Evolutionary conservation across 2,888 invertebrate species (phyloP), one percentile per base, ranked within the genome.

Genomic region (Pyrochroa serraticornis): DNA sequence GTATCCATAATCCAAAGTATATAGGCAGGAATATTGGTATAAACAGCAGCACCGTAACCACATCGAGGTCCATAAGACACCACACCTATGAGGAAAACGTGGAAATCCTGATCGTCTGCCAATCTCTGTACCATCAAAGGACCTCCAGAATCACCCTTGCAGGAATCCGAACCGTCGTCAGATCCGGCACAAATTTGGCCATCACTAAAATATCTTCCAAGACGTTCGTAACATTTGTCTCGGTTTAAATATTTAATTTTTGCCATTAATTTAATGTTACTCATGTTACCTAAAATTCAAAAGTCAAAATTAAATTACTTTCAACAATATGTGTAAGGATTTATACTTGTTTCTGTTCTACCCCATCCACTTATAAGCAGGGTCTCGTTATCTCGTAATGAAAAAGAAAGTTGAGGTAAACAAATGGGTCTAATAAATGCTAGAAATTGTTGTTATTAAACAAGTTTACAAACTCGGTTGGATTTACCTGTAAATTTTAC

Each of bases 121-220:
- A 63, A 7, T 60, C 49, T 41, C 58, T 66, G 30, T 33, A 51
- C 81, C 89, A 91, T 89, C 1, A 91, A 77, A 0, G 91, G 90
- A 1, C 90, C 90, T 0, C 91, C 91, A 0, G 89, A 89, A 67
- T 91, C 91, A 0, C 91, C 91, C 8, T 80, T 82, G 68, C 91
- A 91, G 0, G 89, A 85, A 68, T 91, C 91, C 66, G 86, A 82
- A 1, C 83, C 83, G 50, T 79, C 82, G 31, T 81, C 80, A 0
- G 90, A 90, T 1, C 91, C 91, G 6, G 90, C 90, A 69, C 90
- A 90, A 0, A 90, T 68, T 65, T 87, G 87, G 13, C 47, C 56
- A 7, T 38, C 12, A 9, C 35, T 45, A 68, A 68, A 22, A 22
- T 22, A 22, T 22, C 22, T 22, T 22, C 3, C 22, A 2, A 22